Conservation (phyloP, 2,113 vertebrate genomes). For the Pollimyrus isidori region DNA sequence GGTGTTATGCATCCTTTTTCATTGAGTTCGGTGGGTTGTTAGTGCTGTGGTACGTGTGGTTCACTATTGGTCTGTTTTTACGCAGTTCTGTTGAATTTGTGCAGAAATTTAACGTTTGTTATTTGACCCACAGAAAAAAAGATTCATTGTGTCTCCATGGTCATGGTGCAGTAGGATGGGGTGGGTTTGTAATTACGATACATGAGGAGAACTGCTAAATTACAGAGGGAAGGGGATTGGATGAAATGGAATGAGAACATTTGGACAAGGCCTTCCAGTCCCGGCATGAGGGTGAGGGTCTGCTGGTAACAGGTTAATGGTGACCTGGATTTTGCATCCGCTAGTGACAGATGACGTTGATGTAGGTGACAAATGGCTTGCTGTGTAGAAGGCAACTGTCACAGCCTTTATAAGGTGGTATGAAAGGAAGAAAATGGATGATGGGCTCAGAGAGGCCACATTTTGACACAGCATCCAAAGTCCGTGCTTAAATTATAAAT, state of each 20-base stretch:
- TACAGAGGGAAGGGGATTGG: not conserved
- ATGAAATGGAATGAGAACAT: not conserved
- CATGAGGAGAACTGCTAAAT: not conserved
- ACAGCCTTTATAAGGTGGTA: not conserved
- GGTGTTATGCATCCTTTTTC: not conserved
- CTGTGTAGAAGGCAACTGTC: not conserved
- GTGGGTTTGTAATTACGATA: not conserved
- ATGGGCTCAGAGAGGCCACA: not conserved
- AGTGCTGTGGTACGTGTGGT: not conserved
- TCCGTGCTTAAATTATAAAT: not conserved
- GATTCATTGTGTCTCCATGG: not conserved
- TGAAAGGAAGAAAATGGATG: not conserved
- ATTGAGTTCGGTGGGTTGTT: not conserved
- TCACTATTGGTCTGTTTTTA: not conserved
- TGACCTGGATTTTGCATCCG: slow-evolving; percentile 65
- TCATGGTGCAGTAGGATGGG: not conserved
- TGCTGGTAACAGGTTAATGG: slow-evolving; percentile 50
- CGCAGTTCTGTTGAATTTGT: not conserved
- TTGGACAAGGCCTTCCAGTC: slow-evolving; percentile 2
- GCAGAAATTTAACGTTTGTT: not conserved
- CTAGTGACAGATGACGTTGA: slow-evolving; percentile 58
- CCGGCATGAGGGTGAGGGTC: not conserved
- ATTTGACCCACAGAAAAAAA: not conserved
- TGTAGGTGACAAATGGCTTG: slow-evolving; percentile 32
- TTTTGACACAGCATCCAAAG: not conserved